phyloP scores from a whole-genome alignment of 2,797 vertebrate genomes.

The Linurgus olivaceus region DNA sequence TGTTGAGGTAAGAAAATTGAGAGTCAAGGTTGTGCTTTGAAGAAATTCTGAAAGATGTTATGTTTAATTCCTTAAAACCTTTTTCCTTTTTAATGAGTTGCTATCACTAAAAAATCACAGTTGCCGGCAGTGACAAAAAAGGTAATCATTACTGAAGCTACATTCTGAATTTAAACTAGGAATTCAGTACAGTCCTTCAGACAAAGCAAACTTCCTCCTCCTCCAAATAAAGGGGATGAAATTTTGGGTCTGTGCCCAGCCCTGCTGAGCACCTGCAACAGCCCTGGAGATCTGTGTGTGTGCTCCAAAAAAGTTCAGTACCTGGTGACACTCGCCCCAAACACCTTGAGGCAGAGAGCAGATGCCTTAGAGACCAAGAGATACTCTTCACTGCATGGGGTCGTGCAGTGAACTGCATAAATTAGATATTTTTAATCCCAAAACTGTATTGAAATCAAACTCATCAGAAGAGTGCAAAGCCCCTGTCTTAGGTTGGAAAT shows the following conservation, averaged over 20 bases:
- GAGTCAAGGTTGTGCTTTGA: not conserved
- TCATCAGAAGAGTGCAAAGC: not conserved
- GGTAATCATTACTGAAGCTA: not conserved
- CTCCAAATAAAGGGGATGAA: not conserved
- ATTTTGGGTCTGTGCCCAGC: not conserved
- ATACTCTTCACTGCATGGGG: not conserved
- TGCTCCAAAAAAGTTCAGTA: not conserved
- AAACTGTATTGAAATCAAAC: not conserved
- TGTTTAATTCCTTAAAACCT: not conserved
- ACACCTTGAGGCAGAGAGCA: not conserved
- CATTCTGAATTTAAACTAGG: not conserved
- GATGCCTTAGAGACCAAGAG: not conserved
- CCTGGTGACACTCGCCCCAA: not conserved
- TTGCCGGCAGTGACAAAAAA: not conserved
- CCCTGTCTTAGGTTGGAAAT: not conserved
- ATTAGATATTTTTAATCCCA: not conserved
- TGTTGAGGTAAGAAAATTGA: not conserved
- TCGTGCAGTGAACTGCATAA: not conserved
- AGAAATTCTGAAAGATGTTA: not conserved
- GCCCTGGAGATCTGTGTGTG: not conserved
- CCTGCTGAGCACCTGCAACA: not conserved
- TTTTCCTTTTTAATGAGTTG: not conserved
- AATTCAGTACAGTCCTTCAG: not conserved
- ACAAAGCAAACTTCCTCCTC: not conserved
- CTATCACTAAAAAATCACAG: constrained; percentile 14